phyloP scores from a whole-genome alignment of 1,140 invertebrate species.

The Colletes latitarsis region DNA sequence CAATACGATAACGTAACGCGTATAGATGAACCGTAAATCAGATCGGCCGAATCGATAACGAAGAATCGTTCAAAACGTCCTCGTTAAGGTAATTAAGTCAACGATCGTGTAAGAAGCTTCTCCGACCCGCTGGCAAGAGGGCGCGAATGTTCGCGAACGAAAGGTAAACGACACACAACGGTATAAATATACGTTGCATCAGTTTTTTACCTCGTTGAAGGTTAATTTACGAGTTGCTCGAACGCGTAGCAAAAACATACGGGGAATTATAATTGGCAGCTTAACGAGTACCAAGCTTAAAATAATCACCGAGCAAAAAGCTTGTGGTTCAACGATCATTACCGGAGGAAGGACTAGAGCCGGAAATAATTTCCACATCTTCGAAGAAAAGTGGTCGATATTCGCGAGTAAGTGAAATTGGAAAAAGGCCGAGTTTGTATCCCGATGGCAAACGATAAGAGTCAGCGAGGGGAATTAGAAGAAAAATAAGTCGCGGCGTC shows the following conservation, averaged over 20 bases:
- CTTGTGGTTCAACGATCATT: neutral
- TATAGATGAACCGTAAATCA: neutral
- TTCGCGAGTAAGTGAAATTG: too few species aligned
- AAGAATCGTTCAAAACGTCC: conserved; percentile 41
- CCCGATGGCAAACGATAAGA: too few species aligned
- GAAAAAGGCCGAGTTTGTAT: too few species aligned
- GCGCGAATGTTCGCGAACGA: neutral
- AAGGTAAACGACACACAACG: conserved; percentile 6
- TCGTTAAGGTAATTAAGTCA: conserved; percentile 63
- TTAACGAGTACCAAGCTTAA: neutral
- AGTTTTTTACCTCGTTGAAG: neutral
- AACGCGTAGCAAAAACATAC: neutral
- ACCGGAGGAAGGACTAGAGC: neutral
- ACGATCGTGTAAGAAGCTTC: conserved; percentile 42
- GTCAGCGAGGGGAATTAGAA: neutral
- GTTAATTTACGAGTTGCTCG: neutral
- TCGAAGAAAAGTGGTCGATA: neutral
- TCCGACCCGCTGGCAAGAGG: neutral
- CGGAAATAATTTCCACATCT: conserved; percentile 9
- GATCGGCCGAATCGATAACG: conserved; percentile 21
- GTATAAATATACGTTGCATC: neutral
- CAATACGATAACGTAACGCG: conserved; percentile 15
- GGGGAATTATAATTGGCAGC: neutral
- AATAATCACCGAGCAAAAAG: neutral
- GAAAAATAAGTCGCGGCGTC: conserved; percentile 1